phyloP scores from a whole-genome alignment of 1,140 invertebrate genomes.

The Drosophila murphyi region DNA sequence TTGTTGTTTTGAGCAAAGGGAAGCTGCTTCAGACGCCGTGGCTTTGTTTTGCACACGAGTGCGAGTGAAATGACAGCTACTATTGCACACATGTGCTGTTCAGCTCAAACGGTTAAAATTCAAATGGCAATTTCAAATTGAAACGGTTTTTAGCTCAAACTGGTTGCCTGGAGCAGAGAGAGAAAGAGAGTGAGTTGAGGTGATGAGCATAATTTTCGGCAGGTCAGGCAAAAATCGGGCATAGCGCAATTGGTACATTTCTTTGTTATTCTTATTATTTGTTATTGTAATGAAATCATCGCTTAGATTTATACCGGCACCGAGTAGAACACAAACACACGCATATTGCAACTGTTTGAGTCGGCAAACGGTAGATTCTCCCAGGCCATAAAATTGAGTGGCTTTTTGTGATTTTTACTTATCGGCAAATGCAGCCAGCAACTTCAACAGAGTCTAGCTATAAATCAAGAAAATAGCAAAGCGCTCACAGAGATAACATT shows the following conservation, averaged over 20 bases:
- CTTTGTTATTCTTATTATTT: constrained; percentile 31
- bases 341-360: constrained; percentile 6
- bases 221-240: constrained; percentile 26
- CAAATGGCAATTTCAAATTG: constrained; percentile 49
- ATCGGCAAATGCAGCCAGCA: constrained; percentile 9
- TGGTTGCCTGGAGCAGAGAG: constrained; percentile 20
- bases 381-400: neutral
- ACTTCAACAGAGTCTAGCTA: neutral
- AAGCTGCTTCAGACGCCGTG: constrained; percentile 45
- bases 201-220: constrained; percentile 40
- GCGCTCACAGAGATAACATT: constrained; percentile 31
- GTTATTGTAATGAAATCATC: constrained; percentile 48
- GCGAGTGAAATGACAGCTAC: constrained; percentile 40
- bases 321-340: neutral
- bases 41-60: neutral
- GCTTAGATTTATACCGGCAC: constrained; percentile 30
- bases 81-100: constrained; percentile 25
- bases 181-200: constrained; percentile 11
- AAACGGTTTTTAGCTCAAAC: constrained; percentile 43
- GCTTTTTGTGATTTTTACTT: constrained; percentile 18
- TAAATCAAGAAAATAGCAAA: constrained; percentile 30
- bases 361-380: neutral
- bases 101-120: constrained; percentile 62
- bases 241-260: constrained; percentile 37
- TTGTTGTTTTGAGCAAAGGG: constrained; percentile 8